These are phyloP conservation scores for Eristalinus aeneus DNA, from an alignment of 2,888 invertebrate species.

Conservation along the genomic window DNA sequence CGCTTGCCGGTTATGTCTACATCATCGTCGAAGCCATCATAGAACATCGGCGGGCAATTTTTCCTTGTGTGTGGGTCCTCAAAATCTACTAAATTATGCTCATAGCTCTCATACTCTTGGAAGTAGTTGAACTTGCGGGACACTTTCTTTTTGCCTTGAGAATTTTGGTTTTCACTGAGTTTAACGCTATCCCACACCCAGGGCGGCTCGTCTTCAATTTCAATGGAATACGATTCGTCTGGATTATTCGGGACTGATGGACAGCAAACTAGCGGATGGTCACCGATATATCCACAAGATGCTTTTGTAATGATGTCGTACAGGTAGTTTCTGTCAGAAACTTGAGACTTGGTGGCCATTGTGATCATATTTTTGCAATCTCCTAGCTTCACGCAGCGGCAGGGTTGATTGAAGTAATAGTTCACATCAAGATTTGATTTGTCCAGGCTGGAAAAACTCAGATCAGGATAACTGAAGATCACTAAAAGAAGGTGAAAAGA, in stretches of 20 bases:
- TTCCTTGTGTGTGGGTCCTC: slow-evolving; percentile 76
- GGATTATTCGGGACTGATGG: slow-evolving; percentile 37
- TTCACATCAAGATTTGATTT: slow-evolving; percentile 37
- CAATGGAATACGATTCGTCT: slow-evolving; percentile 44
- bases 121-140: slow-evolving; percentile 46
- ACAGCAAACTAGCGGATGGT: slow-evolving; percentile 76
- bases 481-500: slow-evolving; percentile 27
- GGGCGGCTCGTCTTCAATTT: slow-evolving; percentile 72
- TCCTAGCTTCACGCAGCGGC: slow-evolving; percentile 76
- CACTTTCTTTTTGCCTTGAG: slow-evolving; percentile 27
- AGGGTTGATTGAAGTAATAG: slow-evolving; percentile 66
- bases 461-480: slow-evolving; percentile 64
- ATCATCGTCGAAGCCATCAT: slow-evolving; percentile 72
- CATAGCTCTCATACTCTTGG: slow-evolving; percentile 60
- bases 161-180: background rate
- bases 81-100: slow-evolving; percentile 75
- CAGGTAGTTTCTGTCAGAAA: slow-evolving; percentile 72
- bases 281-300: slow-evolving; percentile 75
- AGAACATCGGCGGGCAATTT: slow-evolving; percentile 77
- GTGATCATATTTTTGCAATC: slow-evolving; percentile 75
- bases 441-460: slow-evolving; percentile 55
- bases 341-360: slow-evolving; percentile 72
- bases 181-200: slow-evolving; percentile 77
- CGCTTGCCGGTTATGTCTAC: slow-evolving; percentile 17
- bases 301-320: slow-evolving; percentile 73